A percentile compares a stretch with the other conserved stretches of the same genome.
Conservation (phyloP, 2,113 vertebrate species). For the Pelmatolapia mariae region DNA sequence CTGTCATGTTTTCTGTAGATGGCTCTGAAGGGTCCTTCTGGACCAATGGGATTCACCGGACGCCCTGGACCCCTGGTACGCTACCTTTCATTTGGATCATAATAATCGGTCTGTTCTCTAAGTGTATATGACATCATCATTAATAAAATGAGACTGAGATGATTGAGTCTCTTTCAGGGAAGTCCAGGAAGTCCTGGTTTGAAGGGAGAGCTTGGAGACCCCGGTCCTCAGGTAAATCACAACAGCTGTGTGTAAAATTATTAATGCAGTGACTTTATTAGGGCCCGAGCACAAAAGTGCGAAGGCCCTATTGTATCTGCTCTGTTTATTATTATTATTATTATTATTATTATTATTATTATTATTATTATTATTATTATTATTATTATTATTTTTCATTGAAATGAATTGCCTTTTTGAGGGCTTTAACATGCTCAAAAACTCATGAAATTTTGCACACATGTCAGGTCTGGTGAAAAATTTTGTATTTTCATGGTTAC, state of each 20-base stretch:
- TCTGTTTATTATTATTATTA: no score
- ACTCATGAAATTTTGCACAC: no score
- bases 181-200: conserved; percentile 82
- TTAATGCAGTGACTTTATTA: neutral
- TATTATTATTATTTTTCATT: no score
- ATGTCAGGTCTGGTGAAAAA: no score
- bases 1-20: conserved; percentile 70
- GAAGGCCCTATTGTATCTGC: no score
- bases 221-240: conserved; percentile 87
- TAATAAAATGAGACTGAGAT: neutral
- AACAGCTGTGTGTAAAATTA: neutral
- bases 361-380: no score
- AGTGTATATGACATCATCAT: neutral
- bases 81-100: neutral
- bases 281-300: no score
- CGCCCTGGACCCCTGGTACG: conserved; percentile 93
- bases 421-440: no score
- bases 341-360: no score
- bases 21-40: conserved; percentile 91
- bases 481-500: no score
- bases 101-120: accelerated
- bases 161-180: conserved; percentile 72
- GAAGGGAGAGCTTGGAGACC: conserved; percentile 93
- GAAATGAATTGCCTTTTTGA: no score
- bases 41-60: conserved; percentile 97